Base-by-base conservation (phyloP, 2,113 vertebrate genomes). In the Diphyllodes magnificus region DNA sequence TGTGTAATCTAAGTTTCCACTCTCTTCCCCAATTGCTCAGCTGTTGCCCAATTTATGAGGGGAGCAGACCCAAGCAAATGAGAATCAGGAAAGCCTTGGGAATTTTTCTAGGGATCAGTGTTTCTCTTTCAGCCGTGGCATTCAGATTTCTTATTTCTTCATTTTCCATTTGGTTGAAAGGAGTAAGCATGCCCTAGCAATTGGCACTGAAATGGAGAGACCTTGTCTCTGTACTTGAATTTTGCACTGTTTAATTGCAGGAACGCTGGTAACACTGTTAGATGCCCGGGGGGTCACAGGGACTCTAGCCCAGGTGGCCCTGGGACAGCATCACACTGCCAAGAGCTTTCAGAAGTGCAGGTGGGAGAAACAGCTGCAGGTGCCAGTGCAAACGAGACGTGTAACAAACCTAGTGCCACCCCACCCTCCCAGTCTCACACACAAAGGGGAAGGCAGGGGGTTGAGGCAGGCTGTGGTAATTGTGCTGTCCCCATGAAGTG, bases 221-320 rank as follows among this genome's bases (percentile, higher is more conserved):
- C 44, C 28, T 64, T n/a, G 2, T 21, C 39, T 60, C 61, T 69
- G 37, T 21, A 25, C 54, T 42, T 57, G 23, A 40, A 33, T 61
- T 88, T 77, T 6, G 5, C 28, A 0, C 19, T 24, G 51, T 39
- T 79, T 50, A 39, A 37, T 31, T 65, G 56, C 21, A 27, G 25
- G 23, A 83, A 57, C 0, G 0, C 24, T 1, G 15, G n/a, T 40
- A 39, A n/a, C 9, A 2, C 45, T 56, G 30, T 40, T 3, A 15
- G 37, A 25, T 3, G 16, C 44, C 68, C 15, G 10, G 0, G 8
- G 35, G 44, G 24, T 33, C 3, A 1, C 35, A 35, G 65, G 44
- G 37, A 56, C 37, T 35, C 20, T 63, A 1, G 0, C 51, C 4
- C 16, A 27, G n/a, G 37, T 6, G 1, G 30, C 53, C 51, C 15